These are phyloP conservation scores for Sialia sialis DNA, from an alignment of 2,113 vertebrate genomes.

Conservation along the genomic window DNA sequence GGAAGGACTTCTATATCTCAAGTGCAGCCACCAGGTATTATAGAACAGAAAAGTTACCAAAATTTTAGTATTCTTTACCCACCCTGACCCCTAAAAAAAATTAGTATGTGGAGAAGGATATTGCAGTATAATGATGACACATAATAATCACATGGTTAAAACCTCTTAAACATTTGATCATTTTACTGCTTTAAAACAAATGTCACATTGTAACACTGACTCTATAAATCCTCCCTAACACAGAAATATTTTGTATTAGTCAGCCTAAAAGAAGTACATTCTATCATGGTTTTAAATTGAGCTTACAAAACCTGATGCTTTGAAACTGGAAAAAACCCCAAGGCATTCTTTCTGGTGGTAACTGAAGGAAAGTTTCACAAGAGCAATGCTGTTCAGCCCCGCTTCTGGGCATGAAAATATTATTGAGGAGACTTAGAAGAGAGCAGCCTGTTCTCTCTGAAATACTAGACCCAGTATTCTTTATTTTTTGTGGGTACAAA, in stretches of 20 bases:
- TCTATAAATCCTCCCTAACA: background rate
- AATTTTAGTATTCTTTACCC: background rate
- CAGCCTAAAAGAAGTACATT: background rate
- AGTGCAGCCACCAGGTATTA: background rate
- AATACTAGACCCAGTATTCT: background rate
- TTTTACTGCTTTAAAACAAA: background rate
- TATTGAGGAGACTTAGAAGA: background rate
- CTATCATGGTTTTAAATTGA: background rate
- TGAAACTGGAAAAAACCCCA: background rate
- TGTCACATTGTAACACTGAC: background rate
- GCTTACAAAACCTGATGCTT: background rate
- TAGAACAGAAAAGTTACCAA: background rate
- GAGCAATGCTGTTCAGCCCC: background rate
- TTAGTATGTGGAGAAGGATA: background rate
- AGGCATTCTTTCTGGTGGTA: background rate
- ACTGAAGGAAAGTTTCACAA: slow-evolving; percentile 10
- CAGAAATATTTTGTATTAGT: background rate
- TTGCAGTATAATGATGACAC: background rate
- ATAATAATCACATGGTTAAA: background rate
- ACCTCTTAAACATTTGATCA: background rate
- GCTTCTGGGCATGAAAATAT: background rate
- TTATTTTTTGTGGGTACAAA: background rate
- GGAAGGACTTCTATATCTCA: background rate
- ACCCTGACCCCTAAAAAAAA: background rate
- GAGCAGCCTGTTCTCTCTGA: rapidly evolving